phyloP scores from a whole-genome alignment of 2,888 invertebrate species.

The Steinernema hermaphroditum region DNA sequence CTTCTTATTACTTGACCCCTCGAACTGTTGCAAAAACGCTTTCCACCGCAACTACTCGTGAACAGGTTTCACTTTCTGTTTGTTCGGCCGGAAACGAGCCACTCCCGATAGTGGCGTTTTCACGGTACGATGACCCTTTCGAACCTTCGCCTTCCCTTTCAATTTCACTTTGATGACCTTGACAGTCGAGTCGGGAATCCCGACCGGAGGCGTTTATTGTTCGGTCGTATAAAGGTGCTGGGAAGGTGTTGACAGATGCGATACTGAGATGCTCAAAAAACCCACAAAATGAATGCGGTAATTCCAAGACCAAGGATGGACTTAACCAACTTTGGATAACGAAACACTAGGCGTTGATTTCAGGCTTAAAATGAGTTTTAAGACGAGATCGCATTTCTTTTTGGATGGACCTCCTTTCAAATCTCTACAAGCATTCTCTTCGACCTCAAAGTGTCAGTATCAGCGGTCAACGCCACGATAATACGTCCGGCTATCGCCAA shows the following conservation, averaged over 20 bases:
- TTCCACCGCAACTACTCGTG: neutral
- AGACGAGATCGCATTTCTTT: too few species aligned
- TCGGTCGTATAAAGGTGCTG: too few species aligned
- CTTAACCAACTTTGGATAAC: too few species aligned
- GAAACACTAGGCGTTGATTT: too few species aligned
- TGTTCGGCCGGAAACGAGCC: conserved; percentile 17
- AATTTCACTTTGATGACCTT: conserved; percentile 17
- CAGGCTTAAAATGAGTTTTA: too few species aligned
- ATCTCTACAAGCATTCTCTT: neutral
- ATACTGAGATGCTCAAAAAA: too few species aligned
- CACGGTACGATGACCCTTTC: neutral
- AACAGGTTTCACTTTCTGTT: neutral
- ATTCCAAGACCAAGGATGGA: too few species aligned
- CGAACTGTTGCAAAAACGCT: neutral
- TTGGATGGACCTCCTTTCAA: neutral
- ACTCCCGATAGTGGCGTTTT: neutral
- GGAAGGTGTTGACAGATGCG: too few species aligned
- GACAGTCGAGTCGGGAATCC: neutral
- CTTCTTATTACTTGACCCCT: neutral
- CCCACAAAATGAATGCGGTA: too few species aligned
- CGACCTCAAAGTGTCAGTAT: neutral
- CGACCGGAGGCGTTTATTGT: neutral
- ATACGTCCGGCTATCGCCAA: neutral
- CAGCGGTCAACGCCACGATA: neutral
- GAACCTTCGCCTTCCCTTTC: neutral